A percentile compares a stretch with the other conserved stretches of the same genome.
These are phyloP conservation scores for Syrphus vitripennis DNA, from an alignment of 2,888 invertebrate genomes.

Conservation along the genomic window DNA sequence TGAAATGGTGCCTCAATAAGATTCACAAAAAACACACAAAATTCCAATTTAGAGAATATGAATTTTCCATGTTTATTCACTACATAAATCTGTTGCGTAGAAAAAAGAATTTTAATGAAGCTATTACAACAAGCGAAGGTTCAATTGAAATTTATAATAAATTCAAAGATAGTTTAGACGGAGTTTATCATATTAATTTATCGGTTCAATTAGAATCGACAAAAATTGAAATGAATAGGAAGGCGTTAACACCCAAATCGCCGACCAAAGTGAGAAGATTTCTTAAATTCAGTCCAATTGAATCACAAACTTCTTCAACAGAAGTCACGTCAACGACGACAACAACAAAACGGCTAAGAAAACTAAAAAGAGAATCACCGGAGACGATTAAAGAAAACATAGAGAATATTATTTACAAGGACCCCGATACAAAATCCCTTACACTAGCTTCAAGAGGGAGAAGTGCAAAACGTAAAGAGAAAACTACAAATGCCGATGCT, in stretches of 20 bases:
- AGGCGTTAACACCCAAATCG: background rate
- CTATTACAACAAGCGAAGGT: conserved; percentile 69
- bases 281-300: conserved; percentile 47
- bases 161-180: conserved; percentile 40
- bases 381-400: conserved; percentile 36
- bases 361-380: conserved; percentile 36
- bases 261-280: conserved; percentile 9
- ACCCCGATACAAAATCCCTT: background rate
- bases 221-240: conserved; percentile 19
- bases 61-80: conserved; percentile 72
- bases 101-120: conserved; percentile 72
- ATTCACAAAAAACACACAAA: conserved; percentile 48
- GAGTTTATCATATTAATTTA: conserved; percentile 36
- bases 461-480: conserved; percentile 6
- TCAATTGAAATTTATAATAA: conserved; percentile 39
- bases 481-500: background rate
- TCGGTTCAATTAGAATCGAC: conserved; percentile 39
- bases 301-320: background rate
- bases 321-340: background rate
- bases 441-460: background rate
- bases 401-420: conserved; percentile 51
- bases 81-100: conserved; percentile 76
- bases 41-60: conserved; percentile 49
- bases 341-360: background rate
- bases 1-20: conserved; percentile 72